These are phyloP conservation scores for Lagria hirta DNA, from an alignment of 2,888 invertebrate species.

Conservation along the genomic window DNA sequence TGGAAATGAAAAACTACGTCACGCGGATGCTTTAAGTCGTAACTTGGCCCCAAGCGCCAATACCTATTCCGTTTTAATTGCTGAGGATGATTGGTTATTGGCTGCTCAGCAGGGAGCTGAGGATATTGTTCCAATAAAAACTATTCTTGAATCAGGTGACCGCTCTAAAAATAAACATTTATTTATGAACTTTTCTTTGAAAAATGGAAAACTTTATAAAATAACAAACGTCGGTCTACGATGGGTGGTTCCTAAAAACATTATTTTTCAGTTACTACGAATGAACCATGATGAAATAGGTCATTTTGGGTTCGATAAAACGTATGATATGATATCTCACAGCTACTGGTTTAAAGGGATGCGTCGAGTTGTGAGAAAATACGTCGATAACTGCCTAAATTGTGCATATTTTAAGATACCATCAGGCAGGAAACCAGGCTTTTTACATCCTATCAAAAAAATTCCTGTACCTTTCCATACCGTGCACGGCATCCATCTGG, in stretches of 20 bases:
- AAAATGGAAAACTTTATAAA: conserved; percentile 27
- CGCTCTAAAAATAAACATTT: conserved; percentile 20
- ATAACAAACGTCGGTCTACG: conserved; percentile 12
- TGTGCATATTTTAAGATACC: conserved; percentile 6
- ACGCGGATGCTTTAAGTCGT: conserved; percentile 19
- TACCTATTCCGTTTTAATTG: too few species aligned
- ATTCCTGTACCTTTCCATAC: conserved; percentile 1
- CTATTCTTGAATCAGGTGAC: conserved; percentile 4
- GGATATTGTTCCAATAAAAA: conserved; percentile 8
- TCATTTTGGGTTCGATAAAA: conserved; percentile 38
- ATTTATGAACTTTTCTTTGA: conserved; percentile 25
- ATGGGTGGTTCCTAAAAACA: conserved; percentile 32
- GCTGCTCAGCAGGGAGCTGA: conserved; percentile 17
- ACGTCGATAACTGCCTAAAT: conserved; percentile 7
- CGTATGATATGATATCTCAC: conserved; percentile 15
- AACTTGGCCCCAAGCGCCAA: conserved; percentile 9
- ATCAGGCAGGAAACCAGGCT: neutral
- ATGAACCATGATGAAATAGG: conserved; percentile 37
- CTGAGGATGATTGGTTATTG: conserved; percentile 25
- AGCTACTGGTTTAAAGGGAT: conserved; percentile 23
- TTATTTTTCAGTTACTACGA: conserved; percentile 34
- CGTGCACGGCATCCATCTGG: conserved; percentile 1
- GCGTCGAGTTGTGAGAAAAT: conserved; percentile 10
- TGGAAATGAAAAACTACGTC: conserved; percentile 10
- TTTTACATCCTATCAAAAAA: conserved; percentile 2